Percentiles rank a stretch among this genome's conserved stretches.
Conservation (phyloP, 2,797 vertebrate genomes). For the Sebastes diploproa region DNA sequence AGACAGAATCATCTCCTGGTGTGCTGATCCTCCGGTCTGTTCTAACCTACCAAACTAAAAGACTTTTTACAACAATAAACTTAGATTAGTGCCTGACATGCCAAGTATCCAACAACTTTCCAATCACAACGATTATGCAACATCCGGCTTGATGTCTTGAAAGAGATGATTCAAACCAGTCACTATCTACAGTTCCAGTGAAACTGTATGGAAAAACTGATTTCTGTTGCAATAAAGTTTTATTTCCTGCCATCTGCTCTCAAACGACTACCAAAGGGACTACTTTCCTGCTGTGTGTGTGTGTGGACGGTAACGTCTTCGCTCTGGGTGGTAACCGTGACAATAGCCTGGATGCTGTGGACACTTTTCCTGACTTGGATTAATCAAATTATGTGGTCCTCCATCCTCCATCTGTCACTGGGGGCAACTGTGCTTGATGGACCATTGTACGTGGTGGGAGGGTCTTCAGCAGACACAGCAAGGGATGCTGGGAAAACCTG, state of each 20-base stretch:
- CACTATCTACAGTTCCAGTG: too few relatives aligned
- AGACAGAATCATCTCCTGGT: neutral
- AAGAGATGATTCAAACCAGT: neutral
- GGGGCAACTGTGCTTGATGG: constrained; percentile 32
- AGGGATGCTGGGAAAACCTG: constrained; percentile 61
- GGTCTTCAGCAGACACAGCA: constrained; percentile 83
- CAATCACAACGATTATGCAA: neutral
- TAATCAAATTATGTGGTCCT: constrained; percentile 29
- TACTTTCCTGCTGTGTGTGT: constrained; percentile 77
- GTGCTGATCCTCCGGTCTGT: neutral
- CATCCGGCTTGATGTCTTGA: neutral
- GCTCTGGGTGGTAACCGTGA: constrained; percentile 7
- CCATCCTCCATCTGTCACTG: constrained; percentile 23
- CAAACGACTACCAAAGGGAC: constrained; percentile 68
- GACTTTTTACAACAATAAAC: neutral
- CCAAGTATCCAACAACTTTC: neutral
- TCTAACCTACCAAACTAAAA: neutral
- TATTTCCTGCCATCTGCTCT: neutral
- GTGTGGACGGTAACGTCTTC: constrained; percentile 3
- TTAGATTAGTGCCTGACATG: neutral
- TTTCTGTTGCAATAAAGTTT: neutral
- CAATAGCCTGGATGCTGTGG: constrained; percentile 66
- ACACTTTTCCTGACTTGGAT: neutral
- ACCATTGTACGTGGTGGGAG: constrained; percentile 76
- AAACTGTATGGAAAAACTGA: too few relatives aligned